These are phyloP conservation scores for Aotus griseimembra DNA, from an alignment of 2,797 vertebrate genomes.

Conservation along the genomic window DNA sequence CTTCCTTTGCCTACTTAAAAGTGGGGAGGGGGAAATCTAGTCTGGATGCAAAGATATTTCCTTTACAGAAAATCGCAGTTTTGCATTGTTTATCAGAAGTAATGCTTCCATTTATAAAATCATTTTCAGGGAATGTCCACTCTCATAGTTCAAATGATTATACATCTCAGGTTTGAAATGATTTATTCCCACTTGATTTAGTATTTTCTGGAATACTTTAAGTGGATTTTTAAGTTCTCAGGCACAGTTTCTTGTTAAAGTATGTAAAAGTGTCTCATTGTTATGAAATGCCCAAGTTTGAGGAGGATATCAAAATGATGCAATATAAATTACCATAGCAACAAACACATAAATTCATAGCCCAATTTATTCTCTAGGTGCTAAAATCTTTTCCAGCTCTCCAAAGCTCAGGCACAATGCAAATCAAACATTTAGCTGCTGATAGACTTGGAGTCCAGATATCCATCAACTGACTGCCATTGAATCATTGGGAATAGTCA, in stretches of 20 bases:
- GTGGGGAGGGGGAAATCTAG: not conserved
- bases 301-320: conserved; percentile 80
- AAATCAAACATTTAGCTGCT: not conserved
- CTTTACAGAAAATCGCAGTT: not conserved
- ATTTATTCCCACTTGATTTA: conserved; percentile 80
- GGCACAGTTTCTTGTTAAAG: conserved; percentile 71
- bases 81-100: not conserved
- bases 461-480: fast-evolving
- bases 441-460: not conserved
- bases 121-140: not conserved
- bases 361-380: conserved; percentile 57
- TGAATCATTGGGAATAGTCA: no score
- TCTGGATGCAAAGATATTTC: not conserved
- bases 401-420: not conserved
- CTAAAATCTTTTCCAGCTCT: conserved; percentile 44
- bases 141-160: conserved; percentile 33
- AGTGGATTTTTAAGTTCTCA: conserved; percentile 30
- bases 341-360: conserved; percentile 73
- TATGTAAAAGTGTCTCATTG: conserved; percentile 44
- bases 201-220: conserved; percentile 72
- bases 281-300: conserved; percentile 63
- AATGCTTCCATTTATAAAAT: not conserved
- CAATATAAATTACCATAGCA: conserved; percentile 78
- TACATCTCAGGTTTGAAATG: conserved; percentile 54
- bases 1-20: not conserved